phyloP scores from a whole-genome alignment of 1,140 invertebrate species.

The Pseudobourletiella spinata region DNA sequence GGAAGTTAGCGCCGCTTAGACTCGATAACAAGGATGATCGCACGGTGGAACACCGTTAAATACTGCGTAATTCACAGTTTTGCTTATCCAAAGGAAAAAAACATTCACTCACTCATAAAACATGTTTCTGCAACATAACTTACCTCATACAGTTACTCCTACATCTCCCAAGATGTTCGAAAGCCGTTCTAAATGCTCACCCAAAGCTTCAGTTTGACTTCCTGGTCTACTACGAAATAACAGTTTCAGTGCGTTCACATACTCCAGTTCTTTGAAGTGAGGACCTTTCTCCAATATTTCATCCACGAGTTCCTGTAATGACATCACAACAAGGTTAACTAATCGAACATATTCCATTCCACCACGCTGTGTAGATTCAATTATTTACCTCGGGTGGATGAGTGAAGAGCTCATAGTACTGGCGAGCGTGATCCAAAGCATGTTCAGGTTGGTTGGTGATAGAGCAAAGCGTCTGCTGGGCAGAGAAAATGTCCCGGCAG shows the following conservation, averaged over 20 bases:
- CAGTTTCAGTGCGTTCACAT: slow-evolving; percentile 72
- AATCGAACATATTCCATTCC: no score
- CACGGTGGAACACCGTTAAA: no score
- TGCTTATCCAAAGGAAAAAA: no score
- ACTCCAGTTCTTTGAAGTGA: slow-evolving; percentile 73
- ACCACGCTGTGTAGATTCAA: no score
- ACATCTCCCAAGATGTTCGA: slow-evolving; percentile 59
- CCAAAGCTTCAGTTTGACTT: slow-evolving; percentile 37
- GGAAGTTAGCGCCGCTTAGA: no score
- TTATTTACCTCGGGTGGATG: slow-evolving; percentile 71
- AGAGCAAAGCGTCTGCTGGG: slow-evolving; percentile 75
- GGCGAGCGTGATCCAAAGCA: slow-evolving; percentile 75
- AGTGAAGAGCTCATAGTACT: slow-evolving; percentile 82
- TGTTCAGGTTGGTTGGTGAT: slow-evolving; percentile 74
- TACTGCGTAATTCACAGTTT: no score
- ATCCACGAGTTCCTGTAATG: slow-evolving; percentile 67
- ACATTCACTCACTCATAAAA: no score
- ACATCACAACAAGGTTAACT: no score
- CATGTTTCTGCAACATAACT: no score
- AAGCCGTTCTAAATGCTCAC: slow-evolving; percentile 49
- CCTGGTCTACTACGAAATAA: slow-evolving; percentile 51
- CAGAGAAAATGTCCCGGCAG: slow-evolving; percentile 74
- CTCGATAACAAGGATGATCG: no score
- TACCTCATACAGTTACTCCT: slow-evolving; percentile 51
- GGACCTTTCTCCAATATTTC: slow-evolving; percentile 69